phyloP scores from a whole-genome alignment of 2,797 vertebrate species.

The Erpetoichthys calabaricus region DNA sequence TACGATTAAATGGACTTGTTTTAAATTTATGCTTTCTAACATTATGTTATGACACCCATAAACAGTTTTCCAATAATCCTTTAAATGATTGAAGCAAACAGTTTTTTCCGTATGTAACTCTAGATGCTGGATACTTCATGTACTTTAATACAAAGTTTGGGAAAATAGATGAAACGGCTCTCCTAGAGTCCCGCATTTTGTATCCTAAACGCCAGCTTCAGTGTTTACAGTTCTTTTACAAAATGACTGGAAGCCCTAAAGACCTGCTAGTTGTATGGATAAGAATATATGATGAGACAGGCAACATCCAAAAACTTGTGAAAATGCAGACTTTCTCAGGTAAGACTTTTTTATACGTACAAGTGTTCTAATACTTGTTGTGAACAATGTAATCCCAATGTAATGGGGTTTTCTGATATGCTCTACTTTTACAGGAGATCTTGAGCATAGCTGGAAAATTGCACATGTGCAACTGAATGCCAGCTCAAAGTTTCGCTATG shows the following conservation, averaged over 20 bases:
- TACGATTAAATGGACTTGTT: no score
- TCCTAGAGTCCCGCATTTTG: slow-evolving; percentile 71
- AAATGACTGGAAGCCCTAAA: slow-evolving; percentile 54
- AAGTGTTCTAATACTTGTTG: no score
- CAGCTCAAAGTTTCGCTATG: slow-evolving; percentile 70
- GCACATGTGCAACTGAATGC: slow-evolving; percentile 59
- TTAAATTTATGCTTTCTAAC: no score
- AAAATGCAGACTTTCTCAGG: slow-evolving; percentile 65
- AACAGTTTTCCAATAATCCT: no score
- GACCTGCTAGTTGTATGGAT: slow-evolving; percentile 71
- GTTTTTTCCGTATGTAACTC: slow-evolving; percentile 7
- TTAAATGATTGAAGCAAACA: background rate
- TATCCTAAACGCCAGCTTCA: slow-evolving; percentile 71
- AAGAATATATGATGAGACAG: slow-evolving; percentile 63
- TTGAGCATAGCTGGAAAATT: slow-evolving; percentile 66
- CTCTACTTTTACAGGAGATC: slow-evolving; percentile 31
- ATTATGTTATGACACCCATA: no score
- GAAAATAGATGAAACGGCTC: slow-evolving; percentile 37
- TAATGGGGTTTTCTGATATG: background rate
- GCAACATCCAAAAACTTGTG: slow-evolving; percentile 51
- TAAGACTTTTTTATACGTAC: slow-evolving; percentile 22
- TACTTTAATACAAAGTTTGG: slow-evolving; percentile 50
- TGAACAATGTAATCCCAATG: no score
- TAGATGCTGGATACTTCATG: slow-evolving; percentile 75
- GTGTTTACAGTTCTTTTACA: slow-evolving; percentile 87